A percentile compares a stretch with the other conserved stretches of the same genome.
These are phyloP conservation scores for Stenichneumon culpator DNA, from an alignment of 2,888 invertebrate genomes.

Conservation along the genomic window DNA sequence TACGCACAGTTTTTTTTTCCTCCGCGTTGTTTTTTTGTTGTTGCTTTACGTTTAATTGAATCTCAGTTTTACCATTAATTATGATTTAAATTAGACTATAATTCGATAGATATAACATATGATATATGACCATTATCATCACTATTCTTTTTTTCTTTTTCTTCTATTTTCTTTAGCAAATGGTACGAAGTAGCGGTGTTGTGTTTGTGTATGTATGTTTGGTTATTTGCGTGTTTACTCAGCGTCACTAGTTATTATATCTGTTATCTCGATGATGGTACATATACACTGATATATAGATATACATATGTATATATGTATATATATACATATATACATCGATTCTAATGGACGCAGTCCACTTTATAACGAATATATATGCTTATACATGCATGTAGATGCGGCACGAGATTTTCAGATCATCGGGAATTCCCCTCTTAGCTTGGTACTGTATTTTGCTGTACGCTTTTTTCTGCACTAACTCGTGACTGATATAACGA, in stretches of 20 bases:
- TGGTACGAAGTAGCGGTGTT: constrained; percentile 1
- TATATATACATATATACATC: no score
- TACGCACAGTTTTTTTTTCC: not conserved
- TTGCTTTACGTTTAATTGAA: constrained; percentile 8
- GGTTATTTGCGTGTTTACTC: constrained; percentile 2
- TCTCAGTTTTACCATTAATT: constrained; percentile 9
- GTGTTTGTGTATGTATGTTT: not conserved
- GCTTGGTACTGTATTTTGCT: not conserved
- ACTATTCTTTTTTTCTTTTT: not conserved
- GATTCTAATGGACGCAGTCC: no score
- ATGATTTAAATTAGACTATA: constrained; percentile 2
- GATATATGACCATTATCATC: not conserved
- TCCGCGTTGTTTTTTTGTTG: not conserved
- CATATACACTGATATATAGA: not conserved
- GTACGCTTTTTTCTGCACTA: not conserved
- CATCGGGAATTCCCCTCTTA: not conserved
- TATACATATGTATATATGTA: no score
- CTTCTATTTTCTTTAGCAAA: not conserved
- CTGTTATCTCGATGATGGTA: not conserved
- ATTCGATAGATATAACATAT: not conserved
- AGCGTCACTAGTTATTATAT: not conserved
- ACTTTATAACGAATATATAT: not conserved
- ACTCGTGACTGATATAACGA: constrained; percentile 14
- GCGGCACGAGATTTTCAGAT: not conserved
- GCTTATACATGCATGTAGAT: not conserved